Evolutionary conservation across 1,140 invertebrate species (phyloP).

Genomic region (Saxidomus purpurata): DNA sequence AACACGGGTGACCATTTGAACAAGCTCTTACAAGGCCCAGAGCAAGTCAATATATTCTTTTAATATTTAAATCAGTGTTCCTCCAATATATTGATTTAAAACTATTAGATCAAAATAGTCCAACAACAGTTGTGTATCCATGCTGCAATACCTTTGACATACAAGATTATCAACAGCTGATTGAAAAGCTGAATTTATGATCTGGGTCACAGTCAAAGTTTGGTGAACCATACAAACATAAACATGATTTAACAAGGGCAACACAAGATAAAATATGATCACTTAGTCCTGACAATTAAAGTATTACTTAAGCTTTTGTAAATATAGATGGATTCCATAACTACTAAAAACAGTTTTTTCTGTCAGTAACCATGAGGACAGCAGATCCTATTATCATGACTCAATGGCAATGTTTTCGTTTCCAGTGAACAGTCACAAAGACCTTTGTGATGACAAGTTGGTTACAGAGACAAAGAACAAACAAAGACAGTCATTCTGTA

Average conservation of each 20-base stretch:
- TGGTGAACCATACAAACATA: not conserved
- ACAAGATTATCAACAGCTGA: not conserved
- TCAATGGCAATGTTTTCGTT: not conserved
- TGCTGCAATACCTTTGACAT: not conserved
- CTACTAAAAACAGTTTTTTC: no score
- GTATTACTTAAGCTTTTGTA: no score
- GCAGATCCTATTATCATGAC: no score
- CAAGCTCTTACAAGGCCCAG: no score
- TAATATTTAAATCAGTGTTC: not conserved
- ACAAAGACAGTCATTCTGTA: not conserved
- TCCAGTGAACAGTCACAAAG: not conserved
- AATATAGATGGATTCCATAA: no score
- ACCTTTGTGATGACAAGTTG: not conserved
- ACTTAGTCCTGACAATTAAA: no score
- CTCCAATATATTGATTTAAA: not conserved
- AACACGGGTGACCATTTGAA: no score
- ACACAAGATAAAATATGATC: not conserved
- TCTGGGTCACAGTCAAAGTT: not conserved
- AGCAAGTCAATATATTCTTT: no score
- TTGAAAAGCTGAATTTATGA: no score
- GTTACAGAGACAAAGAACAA: not conserved
- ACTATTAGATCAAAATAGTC: not conserved
- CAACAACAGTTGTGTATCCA: not conserved
- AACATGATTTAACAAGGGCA: not conserved
- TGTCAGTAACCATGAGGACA: no score